Evolutionary conservation across 2,888 invertebrate species (phyloP).

Genomic region (Neoascia interrupta): DNA sequence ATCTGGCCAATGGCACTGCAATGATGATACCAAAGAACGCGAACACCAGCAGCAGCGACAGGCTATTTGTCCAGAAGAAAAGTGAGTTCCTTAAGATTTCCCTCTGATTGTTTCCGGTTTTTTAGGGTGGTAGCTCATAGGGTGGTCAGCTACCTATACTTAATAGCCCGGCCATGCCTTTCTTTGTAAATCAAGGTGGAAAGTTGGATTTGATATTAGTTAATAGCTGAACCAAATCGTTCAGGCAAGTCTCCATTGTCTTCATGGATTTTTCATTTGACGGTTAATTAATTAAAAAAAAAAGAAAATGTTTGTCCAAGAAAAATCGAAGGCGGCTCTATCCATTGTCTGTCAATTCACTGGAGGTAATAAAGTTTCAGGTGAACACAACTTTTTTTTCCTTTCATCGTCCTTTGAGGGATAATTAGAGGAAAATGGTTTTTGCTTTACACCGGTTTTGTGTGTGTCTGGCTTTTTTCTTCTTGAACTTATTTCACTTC

Average conservation of each 20-base stretch:
- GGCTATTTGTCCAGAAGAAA: conserved; percentile 24
- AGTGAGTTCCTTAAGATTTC: conserved; percentile 43
- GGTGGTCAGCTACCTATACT: conserved; percentile 24
- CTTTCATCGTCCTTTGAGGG: conserved; percentile 34
- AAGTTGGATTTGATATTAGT: conserved; percentile 56
- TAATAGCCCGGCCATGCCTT: conserved; percentile 57
- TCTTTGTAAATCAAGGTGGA: conserved; percentile 60
- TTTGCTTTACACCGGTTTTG: neutral
- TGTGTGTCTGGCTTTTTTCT: neutral
- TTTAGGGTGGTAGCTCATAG: neutral
- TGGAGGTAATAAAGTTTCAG: conserved; percentile 25
- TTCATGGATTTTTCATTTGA: conserved; percentile 46
- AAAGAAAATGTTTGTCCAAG: conserved; percentile 38
- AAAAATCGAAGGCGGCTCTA: conserved; percentile 33
- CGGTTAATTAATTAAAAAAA: conserved; percentile 61
- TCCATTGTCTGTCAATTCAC: conserved; percentile 23
- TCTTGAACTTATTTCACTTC: conserved; percentile 47
- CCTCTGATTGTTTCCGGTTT: conserved; percentile 42
- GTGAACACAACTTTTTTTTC: conserved; percentile 11
- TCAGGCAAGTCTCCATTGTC: conserved; percentile 34
- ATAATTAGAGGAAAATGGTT: conserved; percentile 55
- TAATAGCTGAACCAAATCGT: conserved; percentile 46
- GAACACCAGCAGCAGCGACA: conserved; percentile 18
- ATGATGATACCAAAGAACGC: conserved; percentile 20
- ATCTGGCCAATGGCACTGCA: conserved; percentile 53